Evolutionary conservation across 2,888 invertebrate genomes (phyloP).

Genomic region (Tethea ocularis): DNA sequence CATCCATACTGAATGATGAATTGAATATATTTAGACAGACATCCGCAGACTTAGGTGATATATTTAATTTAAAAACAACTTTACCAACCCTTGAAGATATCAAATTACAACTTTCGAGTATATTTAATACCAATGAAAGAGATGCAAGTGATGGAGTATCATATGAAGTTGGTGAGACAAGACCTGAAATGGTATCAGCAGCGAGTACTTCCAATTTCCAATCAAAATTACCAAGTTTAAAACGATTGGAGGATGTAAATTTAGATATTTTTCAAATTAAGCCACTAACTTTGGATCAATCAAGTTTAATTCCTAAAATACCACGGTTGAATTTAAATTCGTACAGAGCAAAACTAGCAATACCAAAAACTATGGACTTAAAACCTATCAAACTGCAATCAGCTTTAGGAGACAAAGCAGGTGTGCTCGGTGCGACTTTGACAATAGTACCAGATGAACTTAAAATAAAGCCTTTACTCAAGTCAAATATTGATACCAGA

Average conservation of each 20-base stretch:
- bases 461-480: conserved; percentile 24
- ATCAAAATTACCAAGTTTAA: conserved; percentile 31
- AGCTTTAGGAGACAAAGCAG: conserved; percentile 36
- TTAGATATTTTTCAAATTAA: conserved; percentile 49
- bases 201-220: conserved; percentile 36
- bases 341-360: conserved; percentile 50
- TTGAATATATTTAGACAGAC: conserved; percentile 1
- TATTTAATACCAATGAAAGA: conserved; percentile 38
- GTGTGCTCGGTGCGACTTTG: conserved; percentile 40
- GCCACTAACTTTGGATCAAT: conserved; percentile 28
- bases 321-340: conserved; percentile 47
- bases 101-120: conserved; percentile 34
- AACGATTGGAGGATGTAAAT: conserved; percentile 42
- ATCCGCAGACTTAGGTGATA: conserved; percentile 16
- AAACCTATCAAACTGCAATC: conserved; percentile 52
- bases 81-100: conserved; percentile 47
- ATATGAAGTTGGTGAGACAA: conserved; percentile 28
- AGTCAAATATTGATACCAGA: conserved; percentile 20
- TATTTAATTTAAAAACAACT: conserved; percentile 28
- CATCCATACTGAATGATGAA: conserved; percentile 19
- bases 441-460: conserved; percentile 34
- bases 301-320: conserved; percentile 24
- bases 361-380: conserved; percentile 48
- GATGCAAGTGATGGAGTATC: conserved; percentile 23
- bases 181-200: conserved; percentile 38